phyloP scores from a whole-genome alignment of 2,797 vertebrate genomes.

The Mormyrops attenuatus region DNA sequence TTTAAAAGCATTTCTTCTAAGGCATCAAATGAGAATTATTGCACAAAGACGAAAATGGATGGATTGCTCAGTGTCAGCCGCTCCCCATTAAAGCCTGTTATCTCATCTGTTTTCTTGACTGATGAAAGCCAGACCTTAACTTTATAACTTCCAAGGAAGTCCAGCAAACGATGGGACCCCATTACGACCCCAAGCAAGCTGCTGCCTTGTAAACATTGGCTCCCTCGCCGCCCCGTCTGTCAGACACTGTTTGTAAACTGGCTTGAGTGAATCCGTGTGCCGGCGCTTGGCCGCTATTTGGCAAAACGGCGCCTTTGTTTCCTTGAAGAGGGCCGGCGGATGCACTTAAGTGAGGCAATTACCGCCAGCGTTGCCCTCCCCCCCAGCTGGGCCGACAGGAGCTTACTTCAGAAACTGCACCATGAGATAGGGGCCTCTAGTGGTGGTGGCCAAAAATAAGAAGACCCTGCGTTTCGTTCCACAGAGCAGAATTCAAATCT shows the following conservation, averaged over 20 bases:
- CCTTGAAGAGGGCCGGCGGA: not conserved
- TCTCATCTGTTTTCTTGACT: not conserved
- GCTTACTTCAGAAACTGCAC: not conserved
- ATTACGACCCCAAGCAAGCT: constrained; percentile 1
- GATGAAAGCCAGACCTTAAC: constrained; percentile 19
- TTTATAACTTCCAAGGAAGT: not conserved
- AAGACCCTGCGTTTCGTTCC: not conserved
- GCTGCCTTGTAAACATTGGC: constrained; percentile 1
- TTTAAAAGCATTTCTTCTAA: not conserved
- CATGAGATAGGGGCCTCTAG: not conserved
- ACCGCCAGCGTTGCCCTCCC: not conserved
- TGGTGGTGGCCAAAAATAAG: not conserved
- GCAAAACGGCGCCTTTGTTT: not conserved
- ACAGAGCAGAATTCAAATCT: not conserved
- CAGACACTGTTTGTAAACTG: constrained; percentile 16
- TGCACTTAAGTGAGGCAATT: constrained; percentile 12
- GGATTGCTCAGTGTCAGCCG: not conserved
- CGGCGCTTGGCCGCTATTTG: not conserved
- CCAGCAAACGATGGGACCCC: constrained; percentile 3
- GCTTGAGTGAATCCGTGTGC: not conserved
- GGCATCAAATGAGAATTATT: not conserved
- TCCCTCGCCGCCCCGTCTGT: not conserved
- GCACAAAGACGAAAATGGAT: not conserved
- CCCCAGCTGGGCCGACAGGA: not conserved
- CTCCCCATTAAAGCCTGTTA: not conserved